A percentile compares a stretch with the other conserved stretches of the same genome.
phyloP scores from a whole-genome alignment of 2,888 invertebrate species.

The Drosophila phalerata region DNA sequence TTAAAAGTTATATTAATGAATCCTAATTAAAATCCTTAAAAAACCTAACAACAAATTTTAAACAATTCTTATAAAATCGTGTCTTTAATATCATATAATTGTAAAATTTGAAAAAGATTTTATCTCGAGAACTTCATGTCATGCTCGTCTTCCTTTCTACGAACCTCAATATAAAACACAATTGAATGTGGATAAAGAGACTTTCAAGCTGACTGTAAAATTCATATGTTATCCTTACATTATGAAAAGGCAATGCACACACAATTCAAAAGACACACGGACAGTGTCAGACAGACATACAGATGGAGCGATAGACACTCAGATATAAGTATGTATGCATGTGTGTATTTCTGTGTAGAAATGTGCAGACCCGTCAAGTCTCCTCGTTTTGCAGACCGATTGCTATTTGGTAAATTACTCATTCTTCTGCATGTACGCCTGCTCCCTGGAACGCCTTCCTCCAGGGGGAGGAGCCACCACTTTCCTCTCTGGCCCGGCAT shows the following conservation, averaged over 20 bases:
- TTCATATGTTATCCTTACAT: constrained; percentile 51
- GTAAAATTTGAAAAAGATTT: not conserved
- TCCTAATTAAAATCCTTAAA: too few relatives aligned
- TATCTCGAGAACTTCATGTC: not conserved
- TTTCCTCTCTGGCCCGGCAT: constrained; percentile 25
- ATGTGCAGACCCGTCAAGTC: constrained; percentile 41
- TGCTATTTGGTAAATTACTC: constrained; percentile 60
- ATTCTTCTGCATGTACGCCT: constrained; percentile 43
- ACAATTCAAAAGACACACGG: constrained; percentile 22
- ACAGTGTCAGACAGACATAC: constrained; percentile 14
- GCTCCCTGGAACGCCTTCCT: not conserved
- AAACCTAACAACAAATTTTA: too few relatives aligned
- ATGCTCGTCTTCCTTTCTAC: not conserved
- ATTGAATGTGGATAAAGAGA: constrained; percentile 3
- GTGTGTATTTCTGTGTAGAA: constrained; percentile 4
- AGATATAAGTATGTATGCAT: constrained; percentile 18
- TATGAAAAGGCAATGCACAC: constrained; percentile 29
- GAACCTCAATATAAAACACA: constrained; percentile 11
- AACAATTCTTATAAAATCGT: not conserved
- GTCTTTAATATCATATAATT: not conserved
- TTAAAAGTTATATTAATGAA: too few relatives aligned
- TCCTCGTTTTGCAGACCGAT: constrained; percentile 53
- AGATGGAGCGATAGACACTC: constrained; percentile 13
- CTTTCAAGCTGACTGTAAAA: constrained; percentile 29
- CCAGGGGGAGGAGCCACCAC: not conserved